Evolutionary conservation across 1,140 invertebrate genomes (phyloP).

Genomic region (Arctopsyche grandis): DNA sequence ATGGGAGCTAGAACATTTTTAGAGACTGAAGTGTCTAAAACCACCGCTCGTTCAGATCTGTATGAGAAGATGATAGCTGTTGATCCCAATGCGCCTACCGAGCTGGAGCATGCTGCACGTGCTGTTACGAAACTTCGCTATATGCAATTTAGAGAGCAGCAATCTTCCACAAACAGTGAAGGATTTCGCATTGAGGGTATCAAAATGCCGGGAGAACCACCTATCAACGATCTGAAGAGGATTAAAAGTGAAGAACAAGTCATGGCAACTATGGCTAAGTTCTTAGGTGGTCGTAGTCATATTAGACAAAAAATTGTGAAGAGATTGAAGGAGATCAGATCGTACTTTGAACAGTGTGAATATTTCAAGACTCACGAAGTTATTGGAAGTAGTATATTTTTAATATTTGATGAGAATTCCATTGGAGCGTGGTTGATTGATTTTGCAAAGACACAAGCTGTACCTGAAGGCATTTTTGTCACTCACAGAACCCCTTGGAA

Average conservation of each 20-base stretch:
- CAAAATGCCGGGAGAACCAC: slow-evolving; percentile 80
- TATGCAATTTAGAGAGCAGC: slow-evolving; percentile 94
- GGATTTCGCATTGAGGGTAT: slow-evolving; percentile 97
- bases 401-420: slow-evolving; percentile 89
- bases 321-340: slow-evolving; percentile 80
- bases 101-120: slow-evolving; percentile 78
- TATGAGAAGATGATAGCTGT: slow-evolving; percentile 95
- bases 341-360: slow-evolving; percentile 82
- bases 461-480: slow-evolving; percentile 77
- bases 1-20: slow-evolving; percentile 93
- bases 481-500: slow-evolving; percentile 83
- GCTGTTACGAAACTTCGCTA: slow-evolving; percentile 94
- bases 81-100: slow-evolving; percentile 86
- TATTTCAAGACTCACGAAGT: slow-evolving; percentile 94
- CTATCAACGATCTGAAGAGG: slow-evolving; percentile 80
- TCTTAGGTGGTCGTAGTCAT: slow-evolving; percentile 75
- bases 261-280: slow-evolving; percentile 79
- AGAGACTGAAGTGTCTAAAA: slow-evolving; percentile 92
- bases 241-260: slow-evolving; percentile 84
- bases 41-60: slow-evolving; percentile 78
- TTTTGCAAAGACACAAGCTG: slow-evolving; percentile 88
- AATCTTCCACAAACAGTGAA: slow-evolving; percentile 91
- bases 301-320: slow-evolving; percentile 76
- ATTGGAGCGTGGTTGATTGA: slow-evolving; percentile 96
- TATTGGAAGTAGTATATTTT: slow-evolving; percentile 93